Evolutionary conservation across 2,113 vertebrate species (phyloP).

Genomic region (Hyla sarda): DNA sequence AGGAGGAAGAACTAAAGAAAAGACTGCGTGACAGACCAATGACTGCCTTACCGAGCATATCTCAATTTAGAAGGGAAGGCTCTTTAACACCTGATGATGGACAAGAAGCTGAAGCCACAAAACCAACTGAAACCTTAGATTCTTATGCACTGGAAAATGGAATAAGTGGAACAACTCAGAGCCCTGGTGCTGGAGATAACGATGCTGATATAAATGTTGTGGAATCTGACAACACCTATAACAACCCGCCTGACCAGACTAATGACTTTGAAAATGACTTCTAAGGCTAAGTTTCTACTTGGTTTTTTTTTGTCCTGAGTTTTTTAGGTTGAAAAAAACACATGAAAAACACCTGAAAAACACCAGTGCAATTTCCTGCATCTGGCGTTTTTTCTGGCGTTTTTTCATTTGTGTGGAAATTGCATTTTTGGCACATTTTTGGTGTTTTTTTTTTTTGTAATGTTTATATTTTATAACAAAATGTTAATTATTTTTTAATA

Average conservation of each 20-base stretch:
- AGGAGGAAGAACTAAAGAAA: constrained; percentile 75
- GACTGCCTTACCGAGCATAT: background rate
- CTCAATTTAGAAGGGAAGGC: constrained; percentile 18
- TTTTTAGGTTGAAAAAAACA: too few species aligned
- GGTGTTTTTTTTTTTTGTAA: too few species aligned
- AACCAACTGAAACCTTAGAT: constrained; percentile 9
- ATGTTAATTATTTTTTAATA: too few species aligned
- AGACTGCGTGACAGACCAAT: constrained; percentile 61
- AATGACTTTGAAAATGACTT: constrained; percentile 50
- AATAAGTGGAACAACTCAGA: constrained; percentile 25
- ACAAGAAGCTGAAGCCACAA: background rate
- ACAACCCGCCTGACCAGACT: constrained; percentile 29
- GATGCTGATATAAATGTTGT: constrained; percentile 42
- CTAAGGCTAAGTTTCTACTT: too few species aligned
- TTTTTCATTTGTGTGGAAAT: too few species aligned
- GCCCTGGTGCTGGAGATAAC: background rate
- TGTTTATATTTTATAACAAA: too few species aligned
- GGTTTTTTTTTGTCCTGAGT: too few species aligned
- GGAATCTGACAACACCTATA: constrained; percentile 66
- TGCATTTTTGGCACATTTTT: too few species aligned
- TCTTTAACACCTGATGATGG: constrained; percentile 47
- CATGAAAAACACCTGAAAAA: too few species aligned
- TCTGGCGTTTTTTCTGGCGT: too few species aligned
- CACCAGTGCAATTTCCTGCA: too few species aligned
- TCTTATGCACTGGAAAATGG: constrained; percentile 31